Conservation (phyloP, 2,888 invertebrate genomes). For the Conistra vaccinii region DNA sequence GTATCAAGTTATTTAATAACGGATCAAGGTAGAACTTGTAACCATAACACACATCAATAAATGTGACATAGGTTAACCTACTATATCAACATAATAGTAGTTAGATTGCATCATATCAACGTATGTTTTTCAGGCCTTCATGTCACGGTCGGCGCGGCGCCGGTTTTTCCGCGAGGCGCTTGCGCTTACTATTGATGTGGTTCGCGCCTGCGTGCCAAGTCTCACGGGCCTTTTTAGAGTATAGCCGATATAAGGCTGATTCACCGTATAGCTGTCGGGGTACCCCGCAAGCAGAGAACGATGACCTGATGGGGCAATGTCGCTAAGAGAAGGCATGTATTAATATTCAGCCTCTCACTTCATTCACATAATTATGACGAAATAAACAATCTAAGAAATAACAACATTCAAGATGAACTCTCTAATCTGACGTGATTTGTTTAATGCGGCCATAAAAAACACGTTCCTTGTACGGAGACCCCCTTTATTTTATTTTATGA, state of each 20-base stretch:
- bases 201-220: conserved; percentile 8
- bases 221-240: conserved; percentile 2
- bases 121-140: conserved; percentile 6
- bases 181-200: neutral
- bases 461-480: too few species aligned
- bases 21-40: neutral
- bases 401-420: neutral
- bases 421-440: neutral
- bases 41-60: neutral
- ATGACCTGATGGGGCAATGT: conserved; percentile 21
- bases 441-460: too few species aligned
- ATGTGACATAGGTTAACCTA: neutral
- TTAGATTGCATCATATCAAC: conserved; percentile 2
- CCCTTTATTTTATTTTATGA: too few species aligned
- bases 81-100: neutral
- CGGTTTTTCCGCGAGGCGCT: conserved; percentile 41
- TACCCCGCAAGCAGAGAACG: conserved; percentile 20
- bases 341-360: conserved; percentile 29
- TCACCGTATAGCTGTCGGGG: conserved; percentile 21
- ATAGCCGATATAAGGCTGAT: neutral
- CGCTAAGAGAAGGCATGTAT: neutral
- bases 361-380: conserved; percentile 20
- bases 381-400: neutral
- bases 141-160: conserved; percentile 11
- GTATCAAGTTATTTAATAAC: neutral